These are phyloP conservation scores for Oreocharis arfaki DNA, from an alignment of 2,113 vertebrate species.

Conservation along the genomic window DNA sequence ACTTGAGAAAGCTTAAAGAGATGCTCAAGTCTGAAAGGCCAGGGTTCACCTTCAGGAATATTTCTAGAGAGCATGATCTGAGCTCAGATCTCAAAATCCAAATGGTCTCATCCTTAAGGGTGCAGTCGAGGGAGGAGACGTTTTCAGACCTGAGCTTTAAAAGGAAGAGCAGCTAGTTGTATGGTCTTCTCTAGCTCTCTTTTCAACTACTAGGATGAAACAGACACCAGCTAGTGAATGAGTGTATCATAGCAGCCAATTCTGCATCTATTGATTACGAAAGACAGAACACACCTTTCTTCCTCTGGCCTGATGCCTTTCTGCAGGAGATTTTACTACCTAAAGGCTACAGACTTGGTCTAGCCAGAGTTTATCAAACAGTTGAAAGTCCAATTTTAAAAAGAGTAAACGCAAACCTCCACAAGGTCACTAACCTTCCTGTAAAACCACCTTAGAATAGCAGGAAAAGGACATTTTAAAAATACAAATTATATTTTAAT, in stretches of 20 bases:
- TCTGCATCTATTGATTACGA: background rate
- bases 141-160: background rate
- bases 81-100: background rate
- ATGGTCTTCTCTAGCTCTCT: background rate
- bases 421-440: background rate
- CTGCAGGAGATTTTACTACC: background rate
- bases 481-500: background rate
- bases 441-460: background rate
- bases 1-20: background rate
- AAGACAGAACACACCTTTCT: background rate
- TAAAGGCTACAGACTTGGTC: background rate
- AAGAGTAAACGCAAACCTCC: background rate
- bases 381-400: background rate
- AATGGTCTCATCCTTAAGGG: background rate
- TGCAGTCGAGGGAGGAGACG: background rate
- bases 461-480: background rate
- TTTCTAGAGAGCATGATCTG: background rate
- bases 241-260: background rate
- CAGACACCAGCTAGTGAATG: background rate
- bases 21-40: background rate
- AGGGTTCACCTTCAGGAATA: background rate
- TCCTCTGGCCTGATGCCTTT: background rate
- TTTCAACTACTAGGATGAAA: background rate
- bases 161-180: background rate
- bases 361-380: background rate